Conservation (phyloP, 2,113 vertebrate species). For the Oncorhynchus masou region DNA sequence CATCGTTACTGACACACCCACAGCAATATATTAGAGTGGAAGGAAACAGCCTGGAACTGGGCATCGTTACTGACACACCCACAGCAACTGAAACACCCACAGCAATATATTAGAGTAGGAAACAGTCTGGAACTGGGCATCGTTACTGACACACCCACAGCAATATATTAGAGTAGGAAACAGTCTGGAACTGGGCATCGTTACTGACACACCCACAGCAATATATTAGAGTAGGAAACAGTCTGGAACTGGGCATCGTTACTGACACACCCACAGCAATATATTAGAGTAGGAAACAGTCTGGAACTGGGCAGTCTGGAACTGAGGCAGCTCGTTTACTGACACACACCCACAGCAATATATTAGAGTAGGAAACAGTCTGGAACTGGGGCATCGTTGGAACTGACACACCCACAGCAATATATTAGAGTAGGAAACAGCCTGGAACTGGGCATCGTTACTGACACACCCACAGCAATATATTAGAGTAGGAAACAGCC, state of each 20-base stretch:
- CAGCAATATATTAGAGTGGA: not conserved
- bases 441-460: conserved; percentile 88
- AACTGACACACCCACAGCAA: conserved; percentile 54
- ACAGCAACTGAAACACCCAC: too few relatives aligned
- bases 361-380: not conserved
- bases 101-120: not conserved
- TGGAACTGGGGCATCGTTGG: conserved; percentile 90
- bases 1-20: conserved; percentile 78
- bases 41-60: conserved; percentile 73
- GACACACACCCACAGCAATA: not conserved
- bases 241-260: conserved; percentile 87
- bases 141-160: conserved; percentile 72
- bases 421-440: not conserved
- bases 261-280: conserved; percentile 52
- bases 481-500: conserved; percentile 16
- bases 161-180: not conserved
- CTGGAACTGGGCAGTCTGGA: conserved; percentile 83
- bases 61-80: conserved; percentile 87
- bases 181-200: conserved; percentile 82
- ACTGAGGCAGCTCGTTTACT: conserved; percentile 93
- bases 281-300: not conserved
- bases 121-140: conserved; percentile 81
- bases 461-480: conserved; percentile 51
- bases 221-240: not conserved
- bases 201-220: conserved; percentile 70